Evolutionary conservation across 2,113 vertebrate genomes (phyloP), one percentile per base, ranked within the genome.

Genomic region (Rhabdornis inornatus): DNA sequence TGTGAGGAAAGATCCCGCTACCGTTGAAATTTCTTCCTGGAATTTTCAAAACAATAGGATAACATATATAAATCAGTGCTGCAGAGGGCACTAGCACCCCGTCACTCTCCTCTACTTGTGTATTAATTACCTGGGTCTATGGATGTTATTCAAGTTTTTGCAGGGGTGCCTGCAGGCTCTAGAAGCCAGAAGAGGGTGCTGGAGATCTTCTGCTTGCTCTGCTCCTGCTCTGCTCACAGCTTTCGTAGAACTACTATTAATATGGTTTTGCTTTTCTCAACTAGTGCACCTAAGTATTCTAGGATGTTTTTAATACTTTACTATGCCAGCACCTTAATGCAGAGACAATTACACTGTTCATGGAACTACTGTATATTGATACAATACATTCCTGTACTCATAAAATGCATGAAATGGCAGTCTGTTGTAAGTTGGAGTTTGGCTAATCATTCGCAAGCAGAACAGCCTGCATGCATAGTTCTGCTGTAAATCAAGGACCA

Each of bases 141-240:
- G 7, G 3, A 1, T 23, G 35, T 15, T 8, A 1, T 27, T 25
- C 5, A 5, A 40, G 18, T 18, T 69, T 80, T 35, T 33, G 35
- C 1, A 0, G 22, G 5, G 3, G 2, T 61, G 45, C 10, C 50
- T 30, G 15, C 23, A 11, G 47, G 23, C 25, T 39, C 70, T 14
- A 25, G 12, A 33, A 56, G 63, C 94, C 97, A 97, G 94, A 55
- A 97, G 97, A 97, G 93, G 97, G 97, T 15, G 95, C 94, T 88
- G 82, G 70, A 91, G 96, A 92, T 44, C 94, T 94, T 82, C 10
- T 8, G 9, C n/a, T 69, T 5, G 2, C 40, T 64, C 17, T 37
- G 16, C 3, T 56, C 21, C 49, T 19, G 28, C 9, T 39, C 23
- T 17, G 5, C n/a, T 50, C 4, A 0, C 10, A 10, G 45, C 11